Evolutionary conservation across 2,113 vertebrate genomes (phyloP), one percentile per base, ranked within the genome.

Genomic region (Hippocampus zosterae): DNA sequence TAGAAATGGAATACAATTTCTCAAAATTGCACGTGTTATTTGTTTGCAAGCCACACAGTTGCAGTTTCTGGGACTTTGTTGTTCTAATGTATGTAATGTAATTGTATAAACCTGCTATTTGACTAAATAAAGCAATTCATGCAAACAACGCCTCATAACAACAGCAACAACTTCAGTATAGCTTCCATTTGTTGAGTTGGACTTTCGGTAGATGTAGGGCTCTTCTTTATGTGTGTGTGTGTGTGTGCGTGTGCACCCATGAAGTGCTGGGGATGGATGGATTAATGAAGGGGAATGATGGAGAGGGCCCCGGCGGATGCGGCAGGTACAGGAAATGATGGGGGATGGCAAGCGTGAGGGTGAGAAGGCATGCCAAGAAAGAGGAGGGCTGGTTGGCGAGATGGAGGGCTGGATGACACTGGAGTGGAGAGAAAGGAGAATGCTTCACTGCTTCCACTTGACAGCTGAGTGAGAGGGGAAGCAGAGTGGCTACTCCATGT

Each of bases 401-500:
- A 71, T 69, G 73, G 79, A 70, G 42, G 70, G 74, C 69, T 74
- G 72, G 71, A 76, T 76, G 69, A 67, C 71, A 70, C 81, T 74
- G 75, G 68, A 81, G 82, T 81, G 81, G 81, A 75, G 79, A 78
- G 74, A 73, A 78, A 73, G 69, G 76, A 81, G 73, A 77, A 88
- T 79, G 88, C 89, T 87, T 79, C 84, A 88, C 85, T 85, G 82
- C 73, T 83, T 87, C 84, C 86, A 88, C 89, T 89, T 90, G 89
- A 90, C 89, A 90, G 88, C 88, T 90, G 88, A 90, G 88, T 88
- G 85, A 88, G 87, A 89, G 88, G 82, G 87, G 88, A 86, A 89
- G 83, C 82, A 37, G 85, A 87, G 88, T 87, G 85, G 89, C 88
- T 88, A 91, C 89, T 89, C 88, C 76, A 68, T 88, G 87, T 91